These are phyloP conservation scores for Oceanodroma tethys DNA, from an alignment of 2,113 vertebrate genomes.

Conservation along the genomic window DNA sequence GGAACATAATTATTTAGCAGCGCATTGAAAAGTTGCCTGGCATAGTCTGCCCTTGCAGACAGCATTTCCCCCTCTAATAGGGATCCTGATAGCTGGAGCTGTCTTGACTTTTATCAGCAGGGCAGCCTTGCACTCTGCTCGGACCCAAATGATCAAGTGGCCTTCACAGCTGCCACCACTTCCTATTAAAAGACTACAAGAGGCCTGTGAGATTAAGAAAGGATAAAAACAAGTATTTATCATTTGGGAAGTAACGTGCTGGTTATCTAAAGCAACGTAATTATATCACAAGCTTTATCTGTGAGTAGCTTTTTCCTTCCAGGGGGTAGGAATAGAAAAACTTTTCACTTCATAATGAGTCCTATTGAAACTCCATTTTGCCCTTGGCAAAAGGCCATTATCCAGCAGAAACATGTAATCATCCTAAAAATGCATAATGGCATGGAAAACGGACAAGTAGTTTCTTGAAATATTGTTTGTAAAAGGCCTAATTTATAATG, in stretches of 20 bases:
- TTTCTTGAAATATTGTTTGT: constrained; percentile 77
- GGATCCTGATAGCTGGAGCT: constrained; percentile 36
- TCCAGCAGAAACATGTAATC: constrained; percentile 88
- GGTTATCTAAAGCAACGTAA: constrained; percentile 73
- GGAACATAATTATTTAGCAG: background rate
- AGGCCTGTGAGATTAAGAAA: constrained; percentile 50
- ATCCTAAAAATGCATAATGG: constrained; percentile 85
- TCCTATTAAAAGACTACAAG: constrained; percentile 66
- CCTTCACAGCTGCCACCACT: constrained; percentile 64
- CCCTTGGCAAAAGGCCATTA: constrained; percentile 85
- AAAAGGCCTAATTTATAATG: constrained; percentile 73
- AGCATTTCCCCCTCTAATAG: constrained; percentile 12
- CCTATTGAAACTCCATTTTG: constrained; percentile 72
- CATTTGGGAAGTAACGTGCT: constrained; percentile 65
- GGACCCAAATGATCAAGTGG: constrained; percentile 66
- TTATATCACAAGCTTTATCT: constrained; percentile 74
- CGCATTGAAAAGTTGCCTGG: constrained; percentile 20
- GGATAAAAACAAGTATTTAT: constrained; percentile 72
- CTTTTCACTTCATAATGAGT: constrained; percentile 76
- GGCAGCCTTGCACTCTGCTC: constrained; percentile 48
- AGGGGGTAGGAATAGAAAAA: constrained; percentile 70
- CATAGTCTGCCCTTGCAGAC: background rate
- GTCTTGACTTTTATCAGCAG: constrained; percentile 55
- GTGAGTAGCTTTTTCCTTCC: constrained; percentile 76
- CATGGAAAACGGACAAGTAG: constrained; percentile 82